phyloP scores from a whole-genome alignment of 2,113 vertebrate species.

The Eudorcas thomsonii region DNA sequence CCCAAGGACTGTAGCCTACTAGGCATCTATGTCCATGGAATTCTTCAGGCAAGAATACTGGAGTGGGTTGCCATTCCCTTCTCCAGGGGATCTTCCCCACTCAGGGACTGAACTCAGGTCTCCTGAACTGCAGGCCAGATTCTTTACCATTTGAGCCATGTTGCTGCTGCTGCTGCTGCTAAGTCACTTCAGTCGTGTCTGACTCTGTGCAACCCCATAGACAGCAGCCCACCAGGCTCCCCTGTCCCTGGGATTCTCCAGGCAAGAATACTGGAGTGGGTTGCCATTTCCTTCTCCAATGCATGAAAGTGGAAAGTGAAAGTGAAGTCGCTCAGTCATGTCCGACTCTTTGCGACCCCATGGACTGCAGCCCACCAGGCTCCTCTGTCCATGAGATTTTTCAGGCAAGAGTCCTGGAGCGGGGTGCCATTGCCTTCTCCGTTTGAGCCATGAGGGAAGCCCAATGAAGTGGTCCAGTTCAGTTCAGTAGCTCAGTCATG shows the following conservation, averaged over 20 bases:
- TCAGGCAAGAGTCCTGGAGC: too few relatives aligned
- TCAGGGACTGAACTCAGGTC: neutral
- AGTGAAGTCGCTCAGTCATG: too few relatives aligned
- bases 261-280: too few relatives aligned
- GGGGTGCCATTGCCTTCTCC: too few relatives aligned
- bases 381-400: too few relatives aligned
- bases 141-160: neutral
- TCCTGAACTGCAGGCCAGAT: neutral
- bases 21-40: neutral
- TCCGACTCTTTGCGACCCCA: too few relatives aligned
- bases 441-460: neutral
- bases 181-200: fast-evolving
- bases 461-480: neutral
- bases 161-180: too few relatives aligned
- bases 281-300: too few relatives aligned
- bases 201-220: neutral
- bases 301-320: too few relatives aligned
- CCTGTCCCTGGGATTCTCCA: neutral
- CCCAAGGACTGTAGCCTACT: neutral
- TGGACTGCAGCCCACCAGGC: too few relatives aligned
- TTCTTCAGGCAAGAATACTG: neutral
- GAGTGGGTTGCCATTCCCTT: neutral
- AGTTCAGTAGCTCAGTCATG: neutral
- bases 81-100: neutral
- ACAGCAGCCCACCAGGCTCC: neutral